These are phyloP conservation scores for Nudaria mundana DNA, from an alignment of 2,888 invertebrate species.

Conservation along the genomic window DNA sequence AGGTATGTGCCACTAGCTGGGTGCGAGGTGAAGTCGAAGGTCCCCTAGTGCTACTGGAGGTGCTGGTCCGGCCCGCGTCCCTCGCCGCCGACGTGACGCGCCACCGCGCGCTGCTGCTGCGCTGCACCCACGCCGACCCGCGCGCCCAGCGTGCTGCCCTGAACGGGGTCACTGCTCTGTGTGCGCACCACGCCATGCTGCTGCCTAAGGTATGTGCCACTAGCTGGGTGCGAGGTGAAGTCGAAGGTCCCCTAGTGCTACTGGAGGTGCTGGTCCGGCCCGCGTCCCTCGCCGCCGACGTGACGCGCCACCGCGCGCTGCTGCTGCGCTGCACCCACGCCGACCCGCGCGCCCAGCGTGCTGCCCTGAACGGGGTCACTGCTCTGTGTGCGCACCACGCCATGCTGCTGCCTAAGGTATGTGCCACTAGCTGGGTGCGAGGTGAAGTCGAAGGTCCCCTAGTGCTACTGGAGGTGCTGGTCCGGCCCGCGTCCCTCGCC, in stretches of 20 bases:
- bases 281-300: too few species aligned
- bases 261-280: too few species aligned
- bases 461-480: too few species aligned
- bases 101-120: neutral
- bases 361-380: neutral
- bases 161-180: neutral
- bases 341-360: neutral
- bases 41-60: too few species aligned
- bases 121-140: neutral
- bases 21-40: too few species aligned
- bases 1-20: constrained; percentile 77
- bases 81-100: too few species aligned
- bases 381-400: constrained; percentile 1
- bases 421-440: neutral
- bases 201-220: constrained; percentile 2
- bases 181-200: constrained; percentile 1
- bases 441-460: too few species aligned
- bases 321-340: neutral
- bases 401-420: constrained; percentile 2
- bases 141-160: too few species aligned
- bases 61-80: too few species aligned
- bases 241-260: too few species aligned
- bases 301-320: too few species aligned
- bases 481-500: too few species aligned
- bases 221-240: neutral